Conservation (phyloP, 2,797 vertebrate genomes). For the Anas bernieri region DNA sequence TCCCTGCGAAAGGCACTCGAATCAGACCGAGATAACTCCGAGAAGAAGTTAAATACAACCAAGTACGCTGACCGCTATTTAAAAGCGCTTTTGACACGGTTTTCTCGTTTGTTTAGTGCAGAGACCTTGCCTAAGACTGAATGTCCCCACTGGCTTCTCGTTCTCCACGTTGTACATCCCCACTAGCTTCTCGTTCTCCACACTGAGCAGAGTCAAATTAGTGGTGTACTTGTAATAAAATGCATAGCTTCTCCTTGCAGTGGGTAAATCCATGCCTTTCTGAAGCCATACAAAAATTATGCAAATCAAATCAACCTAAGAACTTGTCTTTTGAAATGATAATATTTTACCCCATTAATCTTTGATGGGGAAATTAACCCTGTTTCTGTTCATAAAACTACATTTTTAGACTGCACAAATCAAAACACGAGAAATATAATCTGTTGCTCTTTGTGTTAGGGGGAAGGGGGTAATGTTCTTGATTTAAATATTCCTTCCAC, state of each 20-base stretch:
- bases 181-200: not conserved
- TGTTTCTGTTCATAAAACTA: conserved; percentile 1
- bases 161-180: conserved; percentile 3
- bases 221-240: conserved; percentile 39
- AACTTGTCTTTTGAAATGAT: conserved; percentile 71
- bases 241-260: conserved; percentile 42
- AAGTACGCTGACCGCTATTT: not conserved
- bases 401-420: conserved; percentile 32
- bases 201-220: conserved; percentile 35
- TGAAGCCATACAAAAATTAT: conserved; percentile 63
- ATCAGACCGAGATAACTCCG: not conserved
- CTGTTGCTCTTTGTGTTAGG: not conserved
- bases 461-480: not conserved
- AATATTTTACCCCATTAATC: conserved; percentile 50
- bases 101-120: conserved; percentile 6
- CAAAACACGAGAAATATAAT: conserved; percentile 1
- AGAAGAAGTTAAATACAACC: not conserved
- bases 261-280: conserved; percentile 41
- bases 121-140: conserved; percentile 8
- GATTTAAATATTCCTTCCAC: not conserved
- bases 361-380: conserved; percentile 52
- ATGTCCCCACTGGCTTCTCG: conserved; percentile 13
- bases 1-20: not conserved
- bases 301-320: conserved; percentile 65
- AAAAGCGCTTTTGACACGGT: not conserved